phyloP scores from a whole-genome alignment of 2,888 invertebrate species.

The Hirtodrosophila duncani region DNA sequence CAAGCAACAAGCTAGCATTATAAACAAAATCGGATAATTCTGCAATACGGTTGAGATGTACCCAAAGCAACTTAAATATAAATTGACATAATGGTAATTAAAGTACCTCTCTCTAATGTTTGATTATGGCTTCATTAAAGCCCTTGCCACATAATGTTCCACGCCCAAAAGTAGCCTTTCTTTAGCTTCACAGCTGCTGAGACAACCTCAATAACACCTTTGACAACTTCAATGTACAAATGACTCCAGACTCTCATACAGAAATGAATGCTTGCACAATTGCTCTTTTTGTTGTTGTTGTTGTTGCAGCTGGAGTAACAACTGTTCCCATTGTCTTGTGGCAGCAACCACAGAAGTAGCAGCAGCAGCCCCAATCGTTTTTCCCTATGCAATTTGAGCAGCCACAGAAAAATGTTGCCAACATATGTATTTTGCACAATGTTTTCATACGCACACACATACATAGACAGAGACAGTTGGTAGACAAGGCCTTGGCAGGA shows the following conservation, averaged over 20 bases:
- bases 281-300: neutral
- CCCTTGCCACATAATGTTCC: constrained; percentile 11
- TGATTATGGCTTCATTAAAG: too few relatives aligned
- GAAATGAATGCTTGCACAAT: neutral
- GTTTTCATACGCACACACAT: constrained; percentile 43
- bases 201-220: constrained; percentile 21
- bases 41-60: constrained; percentile 19
- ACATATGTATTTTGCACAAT: constrained; percentile 49
- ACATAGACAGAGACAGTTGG: constrained; percentile 8
- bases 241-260: constrained; percentile 2
- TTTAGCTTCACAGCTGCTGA: neutral
- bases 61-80: constrained; percentile 9
- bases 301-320: constrained; percentile 37
- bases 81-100: too few relatives aligned
- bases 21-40: constrained; percentile 23
- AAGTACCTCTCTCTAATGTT: too few relatives aligned
- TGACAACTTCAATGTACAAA: constrained; percentile 14
- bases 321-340: constrained; percentile 61
- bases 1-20: constrained; percentile 28
- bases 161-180: constrained; percentile 3
- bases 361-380: constrained; percentile 23
- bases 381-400: constrained; percentile 62
- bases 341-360: constrained; percentile 23
- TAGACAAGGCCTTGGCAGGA: constrained; percentile 7
- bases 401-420: constrained; percentile 59